Conservation (phyloP, 2,113 vertebrate species). For the Ctenomys sociabilis region DNA sequence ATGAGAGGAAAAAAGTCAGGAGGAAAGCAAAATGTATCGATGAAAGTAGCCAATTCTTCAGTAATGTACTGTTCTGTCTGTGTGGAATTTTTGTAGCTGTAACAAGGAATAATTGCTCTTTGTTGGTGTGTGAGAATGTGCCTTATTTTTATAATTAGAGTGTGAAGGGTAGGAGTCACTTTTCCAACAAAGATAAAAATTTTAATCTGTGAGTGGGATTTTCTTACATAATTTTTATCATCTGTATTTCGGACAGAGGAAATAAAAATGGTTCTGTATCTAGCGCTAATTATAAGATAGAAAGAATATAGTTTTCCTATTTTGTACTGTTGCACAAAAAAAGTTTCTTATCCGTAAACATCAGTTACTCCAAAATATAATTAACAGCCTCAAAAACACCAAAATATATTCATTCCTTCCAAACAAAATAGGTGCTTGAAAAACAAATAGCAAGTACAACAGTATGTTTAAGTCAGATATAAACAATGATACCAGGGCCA, state of each 20-base stretch:
- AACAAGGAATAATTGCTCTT: not conserved
- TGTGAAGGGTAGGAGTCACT: not conserved
- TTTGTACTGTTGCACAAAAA: not conserved
- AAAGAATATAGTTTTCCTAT: not conserved
- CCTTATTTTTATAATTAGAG: not conserved
- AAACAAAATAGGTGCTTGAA: too few species aligned
- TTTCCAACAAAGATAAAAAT: not conserved
- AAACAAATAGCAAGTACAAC: not conserved
- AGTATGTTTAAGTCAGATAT: not conserved
- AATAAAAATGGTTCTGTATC: not conserved
- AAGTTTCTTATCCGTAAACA: not conserved
- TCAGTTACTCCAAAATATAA: not conserved
- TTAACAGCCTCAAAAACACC: not conserved
- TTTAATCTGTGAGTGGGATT: not conserved
- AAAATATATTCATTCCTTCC: not conserved
- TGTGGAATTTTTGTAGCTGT: not conserved
- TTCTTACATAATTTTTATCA: not conserved
- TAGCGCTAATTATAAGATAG: not conserved
- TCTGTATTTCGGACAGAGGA: not conserved
- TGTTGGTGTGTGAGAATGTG: not conserved
- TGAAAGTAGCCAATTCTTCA: not conserved
- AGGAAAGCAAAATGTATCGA: not conserved
- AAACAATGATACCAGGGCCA: not conserved
- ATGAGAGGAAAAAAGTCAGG: not conserved
- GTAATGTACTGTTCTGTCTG: not conserved